phyloP scores from a whole-genome alignment of 2,113 vertebrate species.

The Ornithorhynchus anatinus region DNA sequence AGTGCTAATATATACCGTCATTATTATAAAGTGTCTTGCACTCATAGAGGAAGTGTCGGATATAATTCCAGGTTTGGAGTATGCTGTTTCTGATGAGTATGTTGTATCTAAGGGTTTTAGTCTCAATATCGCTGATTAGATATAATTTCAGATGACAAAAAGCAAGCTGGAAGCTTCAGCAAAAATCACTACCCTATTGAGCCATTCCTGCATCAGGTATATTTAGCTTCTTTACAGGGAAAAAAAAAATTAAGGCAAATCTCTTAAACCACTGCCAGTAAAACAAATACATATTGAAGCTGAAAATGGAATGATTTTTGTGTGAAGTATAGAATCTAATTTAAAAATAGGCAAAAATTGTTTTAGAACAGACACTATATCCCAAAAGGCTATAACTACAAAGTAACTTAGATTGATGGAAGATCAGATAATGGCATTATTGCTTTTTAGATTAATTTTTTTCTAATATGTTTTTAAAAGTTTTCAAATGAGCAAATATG shows the following conservation, averaged over 20 bases:
- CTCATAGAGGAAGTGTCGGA: too few species aligned
- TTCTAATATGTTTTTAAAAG: background rate
- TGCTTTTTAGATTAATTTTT: background rate
- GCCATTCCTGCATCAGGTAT: too few species aligned
- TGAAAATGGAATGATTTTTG: background rate
- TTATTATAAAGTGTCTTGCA: too few species aligned
- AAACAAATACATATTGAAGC: background rate
- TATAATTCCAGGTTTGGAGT: too few species aligned
- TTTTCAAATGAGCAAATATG: background rate
- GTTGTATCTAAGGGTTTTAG: too few species aligned
- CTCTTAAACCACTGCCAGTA: background rate
- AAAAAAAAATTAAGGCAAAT: background rate
- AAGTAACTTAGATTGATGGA: background rate
- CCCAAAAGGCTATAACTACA: background rate
- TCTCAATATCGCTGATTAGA: too few species aligned
- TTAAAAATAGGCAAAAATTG: background rate
- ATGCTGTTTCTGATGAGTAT: too few species aligned
- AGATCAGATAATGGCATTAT: background rate
- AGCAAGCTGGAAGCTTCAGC: too few species aligned
- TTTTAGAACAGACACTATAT: background rate
- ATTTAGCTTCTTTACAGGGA: too few species aligned
- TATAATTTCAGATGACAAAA: too few species aligned
- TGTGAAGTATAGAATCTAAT: fast-evolving
- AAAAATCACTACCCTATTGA: too few species aligned
- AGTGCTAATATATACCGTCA: too few species aligned